Evolutionary conservation across 2,113 vertebrate genomes (phyloP).

Genomic region (Jacana jacana): DNA sequence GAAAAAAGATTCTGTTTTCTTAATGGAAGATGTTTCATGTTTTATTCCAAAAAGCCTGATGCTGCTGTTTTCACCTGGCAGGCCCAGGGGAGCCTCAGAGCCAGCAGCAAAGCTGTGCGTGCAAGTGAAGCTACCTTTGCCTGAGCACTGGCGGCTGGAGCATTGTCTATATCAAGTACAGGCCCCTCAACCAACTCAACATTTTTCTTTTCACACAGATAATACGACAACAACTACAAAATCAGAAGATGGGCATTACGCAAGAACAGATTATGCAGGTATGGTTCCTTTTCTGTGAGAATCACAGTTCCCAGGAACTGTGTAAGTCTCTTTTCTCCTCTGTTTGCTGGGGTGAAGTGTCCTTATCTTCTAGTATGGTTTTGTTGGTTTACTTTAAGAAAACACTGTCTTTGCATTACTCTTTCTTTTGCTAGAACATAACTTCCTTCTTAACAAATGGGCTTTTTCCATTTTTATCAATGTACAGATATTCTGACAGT

Average conservation of each 20-base stretch:
- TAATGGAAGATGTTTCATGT: not conserved
- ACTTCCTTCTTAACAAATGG: not conserved
- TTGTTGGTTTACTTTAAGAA: not conserved
- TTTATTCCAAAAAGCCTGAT: not conserved
- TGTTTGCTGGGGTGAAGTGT: not conserved
- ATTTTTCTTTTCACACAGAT: slow-evolving; percentile 75
- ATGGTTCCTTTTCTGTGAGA: slow-evolving; percentile 4
- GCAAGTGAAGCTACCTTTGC: not conserved
- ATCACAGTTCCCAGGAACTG: not conserved
- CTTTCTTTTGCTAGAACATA: not conserved
- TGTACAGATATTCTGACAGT: not conserved
- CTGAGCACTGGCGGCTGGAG: not conserved
- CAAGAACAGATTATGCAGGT: slow-evolving; percentile 93
- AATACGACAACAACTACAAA: slow-evolving; percentile 88
- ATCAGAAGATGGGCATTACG: slow-evolving; percentile 90
- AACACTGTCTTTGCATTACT: not conserved
- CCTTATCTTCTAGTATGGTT: not conserved
- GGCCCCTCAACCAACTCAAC: not conserved
- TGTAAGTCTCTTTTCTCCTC: not conserved
- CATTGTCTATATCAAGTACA: not conserved
- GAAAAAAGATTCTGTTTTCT: not conserved
- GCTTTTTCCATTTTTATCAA: not conserved
- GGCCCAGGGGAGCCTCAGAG: not conserved
- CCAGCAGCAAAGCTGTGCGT: not conserved
- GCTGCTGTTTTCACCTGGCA: slow-evolving; percentile 20